Evolutionary conservation across 2,113 vertebrate genomes (phyloP).

Genomic region (Tragelaphus buxtoni): DNA sequence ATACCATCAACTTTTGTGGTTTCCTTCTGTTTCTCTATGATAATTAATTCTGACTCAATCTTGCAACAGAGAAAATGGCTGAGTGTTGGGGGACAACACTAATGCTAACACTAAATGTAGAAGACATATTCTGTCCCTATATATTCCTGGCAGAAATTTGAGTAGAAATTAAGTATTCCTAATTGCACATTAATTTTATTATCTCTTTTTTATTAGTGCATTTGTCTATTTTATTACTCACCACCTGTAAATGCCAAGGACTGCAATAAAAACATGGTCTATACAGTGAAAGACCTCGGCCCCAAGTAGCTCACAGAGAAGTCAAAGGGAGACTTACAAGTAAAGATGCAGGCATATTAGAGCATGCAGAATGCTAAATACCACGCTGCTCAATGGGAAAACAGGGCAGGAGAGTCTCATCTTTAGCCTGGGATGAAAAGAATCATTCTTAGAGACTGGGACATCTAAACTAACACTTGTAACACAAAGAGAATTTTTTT

Average conservation of each 20-base stretch:
- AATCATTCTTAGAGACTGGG: not conserved
- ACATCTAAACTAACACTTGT: not conserved
- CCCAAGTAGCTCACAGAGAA: not conserved
- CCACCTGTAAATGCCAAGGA: not conserved
- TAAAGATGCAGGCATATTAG: not conserved
- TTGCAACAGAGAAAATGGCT: not conserved
- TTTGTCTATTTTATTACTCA: slow-evolving; percentile 19
- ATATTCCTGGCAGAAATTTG: not conserved
- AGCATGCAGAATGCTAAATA: not conserved
- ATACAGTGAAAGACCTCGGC: not conserved
- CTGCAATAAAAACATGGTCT: not conserved
- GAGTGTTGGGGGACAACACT: not conserved
- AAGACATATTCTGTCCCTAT: not conserved
- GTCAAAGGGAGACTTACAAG: not conserved
- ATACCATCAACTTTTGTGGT: not conserved
- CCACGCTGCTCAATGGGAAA: not conserved
- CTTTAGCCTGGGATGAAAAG: not conserved
- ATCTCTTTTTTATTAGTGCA: not conserved
- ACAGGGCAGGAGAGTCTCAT: not conserved
- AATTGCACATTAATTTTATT: not conserved
- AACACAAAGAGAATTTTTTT: not conserved
- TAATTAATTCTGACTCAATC: not conserved
- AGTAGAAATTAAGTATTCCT: not conserved
- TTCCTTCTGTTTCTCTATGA: not conserved
- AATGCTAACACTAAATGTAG: not conserved